A percentile compares a stretch with the other conserved stretches of the same genome.
Evolutionary conservation across 2,797 vertebrate genomes (phyloP).

Genomic region (Lycodopsis pacificus): DNA sequence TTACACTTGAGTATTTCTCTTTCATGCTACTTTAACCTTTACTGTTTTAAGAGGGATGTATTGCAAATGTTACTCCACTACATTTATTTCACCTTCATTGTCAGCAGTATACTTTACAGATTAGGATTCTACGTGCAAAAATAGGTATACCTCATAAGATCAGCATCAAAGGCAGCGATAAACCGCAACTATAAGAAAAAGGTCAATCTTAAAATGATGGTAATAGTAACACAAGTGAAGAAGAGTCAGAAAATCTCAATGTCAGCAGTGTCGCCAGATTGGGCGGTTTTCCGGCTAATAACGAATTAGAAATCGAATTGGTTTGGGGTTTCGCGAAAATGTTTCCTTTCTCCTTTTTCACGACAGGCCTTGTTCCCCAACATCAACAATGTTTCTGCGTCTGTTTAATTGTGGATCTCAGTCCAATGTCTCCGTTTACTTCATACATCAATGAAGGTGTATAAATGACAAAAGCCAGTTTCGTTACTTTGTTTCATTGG

Average conservation of each 20-base stretch:
- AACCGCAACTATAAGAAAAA: neutral
- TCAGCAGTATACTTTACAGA: neutral
- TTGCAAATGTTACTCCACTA: neutral
- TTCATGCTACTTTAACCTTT: neutral
- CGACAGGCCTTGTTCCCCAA: neutral
- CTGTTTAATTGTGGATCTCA: neutral
- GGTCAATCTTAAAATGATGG: neutral
- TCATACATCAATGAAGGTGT: neutral
- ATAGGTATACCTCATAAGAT: neutral
- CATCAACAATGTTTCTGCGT: neutral
- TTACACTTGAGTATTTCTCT: neutral
- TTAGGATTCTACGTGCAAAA: neutral
- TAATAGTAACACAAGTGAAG: neutral
- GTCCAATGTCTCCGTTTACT: neutral
- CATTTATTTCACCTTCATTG: neutral
- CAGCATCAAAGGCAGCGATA: neutral
- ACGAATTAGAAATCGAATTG: neutral
- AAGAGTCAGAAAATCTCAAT: neutral
- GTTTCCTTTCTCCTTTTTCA: neutral
- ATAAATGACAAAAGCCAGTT: neutral
- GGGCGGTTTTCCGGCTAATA: accelerated
- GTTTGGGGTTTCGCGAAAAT: neutral
- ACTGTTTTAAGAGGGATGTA: neutral
- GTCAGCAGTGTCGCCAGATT: neutral
- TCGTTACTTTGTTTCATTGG: neutral